Evolutionary conservation across 1,140 invertebrate genomes (phyloP).

Genomic region (Drosophila sulfurigaster): DNA sequence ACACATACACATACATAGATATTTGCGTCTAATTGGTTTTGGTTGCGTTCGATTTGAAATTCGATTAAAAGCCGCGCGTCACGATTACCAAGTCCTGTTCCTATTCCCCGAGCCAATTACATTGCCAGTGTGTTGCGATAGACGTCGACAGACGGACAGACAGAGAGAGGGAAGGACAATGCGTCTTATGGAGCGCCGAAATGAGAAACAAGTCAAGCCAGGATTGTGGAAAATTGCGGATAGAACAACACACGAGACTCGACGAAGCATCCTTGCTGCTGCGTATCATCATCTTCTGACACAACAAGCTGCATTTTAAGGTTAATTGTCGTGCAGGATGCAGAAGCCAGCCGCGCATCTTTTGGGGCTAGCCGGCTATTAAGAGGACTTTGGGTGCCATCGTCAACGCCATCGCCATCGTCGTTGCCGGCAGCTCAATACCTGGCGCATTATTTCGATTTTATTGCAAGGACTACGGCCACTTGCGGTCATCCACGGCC

Average conservation of each 20-base stretch:
- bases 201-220: constrained; percentile 3
- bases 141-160: not conserved
- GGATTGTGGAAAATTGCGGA: not conserved
- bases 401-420: not conserved
- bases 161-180: constrained; percentile 14
- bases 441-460: constrained; percentile 53
- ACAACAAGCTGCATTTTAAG: constrained; percentile 40
- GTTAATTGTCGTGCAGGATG: constrained; percentile 42
- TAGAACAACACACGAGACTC: not conserved
- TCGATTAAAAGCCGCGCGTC: constrained; percentile 53
- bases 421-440: constrained; percentile 17
- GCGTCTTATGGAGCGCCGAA: constrained; percentile 36
- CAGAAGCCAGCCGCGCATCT: constrained; percentile 28
- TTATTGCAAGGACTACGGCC: constrained; percentile 41
- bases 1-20: constrained; percentile 8
- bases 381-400: constrained; percentile 16
- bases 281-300: constrained; percentile 2
- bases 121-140: not conserved
- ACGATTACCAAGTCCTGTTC: constrained; percentile 47
- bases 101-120: constrained; percentile 59
- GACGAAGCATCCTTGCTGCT: not conserved
- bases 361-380: constrained; percentile 7
- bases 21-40: constrained; percentile 56
- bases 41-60: constrained; percentile 56
- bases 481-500: constrained; percentile 40